Conservation (phyloP, 2,797 vertebrate species). For the Enoplosus armatus region DNA sequence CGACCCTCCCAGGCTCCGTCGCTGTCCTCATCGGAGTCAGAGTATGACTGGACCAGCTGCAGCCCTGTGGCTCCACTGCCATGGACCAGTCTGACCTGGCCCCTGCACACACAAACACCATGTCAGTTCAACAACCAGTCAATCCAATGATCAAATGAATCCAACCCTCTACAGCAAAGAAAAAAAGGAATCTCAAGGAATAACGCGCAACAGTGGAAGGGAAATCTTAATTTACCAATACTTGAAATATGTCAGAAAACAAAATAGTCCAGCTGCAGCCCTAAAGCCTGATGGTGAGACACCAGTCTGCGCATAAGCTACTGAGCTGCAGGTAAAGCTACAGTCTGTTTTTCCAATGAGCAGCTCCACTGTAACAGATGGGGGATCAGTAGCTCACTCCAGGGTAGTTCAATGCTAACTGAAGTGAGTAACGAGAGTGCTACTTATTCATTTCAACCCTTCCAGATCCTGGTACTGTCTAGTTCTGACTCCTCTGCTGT, state of each 20-base stretch:
- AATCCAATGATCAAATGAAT: neutral
- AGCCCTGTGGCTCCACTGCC: constrained; percentile 91
- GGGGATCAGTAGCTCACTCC: constrained; percentile 1
- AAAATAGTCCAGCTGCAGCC: neutral
- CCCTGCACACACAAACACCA: constrained; percentile 79
- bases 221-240: neutral
- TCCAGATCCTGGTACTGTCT: constrained; percentile 9
- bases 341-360: constrained; percentile 3
- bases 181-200: neutral
- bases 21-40: constrained; percentile 94
- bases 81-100: constrained; percentile 94
- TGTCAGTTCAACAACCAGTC: neutral
- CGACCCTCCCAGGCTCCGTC: constrained; percentile 94
- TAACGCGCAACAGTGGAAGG: neutral
- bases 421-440: constrained; percentile 21
- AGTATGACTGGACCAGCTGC: constrained; percentile 92
- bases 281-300: neutral
- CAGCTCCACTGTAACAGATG: constrained; percentile 28
- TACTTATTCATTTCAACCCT: constrained; percentile 20
- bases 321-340: neutral
- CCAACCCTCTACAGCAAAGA: neutral
- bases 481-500: neutral
- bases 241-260: neutral
- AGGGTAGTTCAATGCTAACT: constrained; percentile 19
- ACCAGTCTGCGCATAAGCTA: neutral